Base-by-base conservation (phyloP, 2,888 invertebrate species). In the Choristoneura rosaceana region DNA sequence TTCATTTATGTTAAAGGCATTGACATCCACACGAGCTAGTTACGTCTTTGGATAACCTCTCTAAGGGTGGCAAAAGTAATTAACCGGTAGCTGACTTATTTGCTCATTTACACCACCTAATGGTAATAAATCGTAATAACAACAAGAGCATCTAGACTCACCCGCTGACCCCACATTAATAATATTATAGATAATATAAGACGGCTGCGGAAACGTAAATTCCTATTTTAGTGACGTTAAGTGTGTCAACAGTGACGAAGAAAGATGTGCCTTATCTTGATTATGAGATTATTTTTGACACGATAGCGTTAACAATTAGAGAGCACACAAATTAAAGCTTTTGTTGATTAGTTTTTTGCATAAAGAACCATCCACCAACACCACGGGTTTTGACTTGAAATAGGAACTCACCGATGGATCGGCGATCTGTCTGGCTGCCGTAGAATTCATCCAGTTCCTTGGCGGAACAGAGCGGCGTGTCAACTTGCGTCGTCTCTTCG, bases 401-500 rank as follows among this genome's bases (percentile, higher is more conserved):
- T 80, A 83, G 75, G 47, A 83, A 93, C 95, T 94, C 89, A 95
- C 95, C 95, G 80, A 94, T 90, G 75, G 93, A 93, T 89, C 95
- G 91, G 80, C 90, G 91, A 80, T 95, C 95, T 74, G 91, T 89
- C 82, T 95, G 95, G 77, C 93, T 92, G 77, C 94, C 95, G 84
- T 96, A 96, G 86, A 96, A 96, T 79, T 96, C 95, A 61, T 95
- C 94, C 79, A 96, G 86, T 79, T 96, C 96, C 77, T 95, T 95
- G 71, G 96, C 96, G 15, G 96, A 96, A 87, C 97, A 97, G 59
- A 97, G 92, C 0, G 98, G 97, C 0, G 97, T 97, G 82, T 97
- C 96, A 67, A 97, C 96, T 79, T 96, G 96, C 70, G 95, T 95
- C 0, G 97, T 97, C 81, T 96, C 96, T 81, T 98, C 97, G 88